phyloP scores from a whole-genome alignment of 2,113 vertebrate species.

The Astatoreochromis straeleni region DNA sequence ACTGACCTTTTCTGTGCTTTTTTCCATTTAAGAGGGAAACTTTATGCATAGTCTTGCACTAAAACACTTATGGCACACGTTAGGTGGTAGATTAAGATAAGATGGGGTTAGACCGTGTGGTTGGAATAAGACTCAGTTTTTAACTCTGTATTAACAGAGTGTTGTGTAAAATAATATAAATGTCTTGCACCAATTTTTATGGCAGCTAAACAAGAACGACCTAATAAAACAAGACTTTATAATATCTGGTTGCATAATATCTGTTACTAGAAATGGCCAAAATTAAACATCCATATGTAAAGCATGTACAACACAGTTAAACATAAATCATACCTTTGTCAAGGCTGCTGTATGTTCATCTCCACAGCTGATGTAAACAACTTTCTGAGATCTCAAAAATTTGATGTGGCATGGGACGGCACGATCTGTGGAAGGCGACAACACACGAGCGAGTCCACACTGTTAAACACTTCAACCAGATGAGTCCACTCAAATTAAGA shows the following conservation, averaged over 20 bases:
- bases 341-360: constrained; percentile 88
- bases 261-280: not conserved
- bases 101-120: not conserved
- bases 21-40: not conserved
- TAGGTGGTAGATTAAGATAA: not conserved
- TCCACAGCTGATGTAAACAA: constrained; percentile 95
- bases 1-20: not conserved
- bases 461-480: not conserved
- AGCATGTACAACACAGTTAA: not conserved
- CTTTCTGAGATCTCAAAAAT: constrained; percentile 88
- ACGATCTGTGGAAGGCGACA: constrained; percentile 73
- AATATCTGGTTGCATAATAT: not conserved
- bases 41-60: not conserved
- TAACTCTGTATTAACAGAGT: not conserved
- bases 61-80: not conserved
- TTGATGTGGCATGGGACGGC: constrained; percentile 95
- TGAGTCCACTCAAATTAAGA: not conserved
- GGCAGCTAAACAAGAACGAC: not conserved
- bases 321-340: constrained; percentile 80
- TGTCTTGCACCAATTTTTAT: not conserved
- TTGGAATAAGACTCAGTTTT: not conserved
- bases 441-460: not conserved
- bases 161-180: not conserved
- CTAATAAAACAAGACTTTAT: not conserved
- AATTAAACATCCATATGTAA: not conserved